Evolutionary conservation across 2,113 vertebrate genomes (phyloP).

Genomic region (Erythrocercus mccallii): DNA sequence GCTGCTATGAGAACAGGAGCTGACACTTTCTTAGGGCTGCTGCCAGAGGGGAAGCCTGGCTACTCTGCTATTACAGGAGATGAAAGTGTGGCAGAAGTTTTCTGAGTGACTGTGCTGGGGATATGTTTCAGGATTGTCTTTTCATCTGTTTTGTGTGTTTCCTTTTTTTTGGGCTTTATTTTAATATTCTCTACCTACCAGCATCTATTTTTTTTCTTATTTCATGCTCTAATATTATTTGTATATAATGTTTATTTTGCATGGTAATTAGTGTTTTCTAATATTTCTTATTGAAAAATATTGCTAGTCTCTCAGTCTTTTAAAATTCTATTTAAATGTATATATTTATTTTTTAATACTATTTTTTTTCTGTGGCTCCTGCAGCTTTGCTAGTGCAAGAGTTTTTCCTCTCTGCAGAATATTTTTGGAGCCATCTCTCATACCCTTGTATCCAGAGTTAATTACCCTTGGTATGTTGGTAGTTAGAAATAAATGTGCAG

Average conservation of each 20-base stretch:
- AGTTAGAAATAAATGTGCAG: background rate
- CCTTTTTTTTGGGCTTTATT: background rate
- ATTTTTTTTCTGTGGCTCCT: background rate
- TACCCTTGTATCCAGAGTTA: accelerated
- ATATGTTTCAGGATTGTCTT: background rate
- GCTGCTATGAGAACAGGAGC: background rate
- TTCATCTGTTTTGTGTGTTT: accelerated
- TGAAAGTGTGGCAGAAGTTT: accelerated
- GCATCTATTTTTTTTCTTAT: background rate
- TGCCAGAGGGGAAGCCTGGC: accelerated
- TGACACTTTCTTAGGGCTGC: background rate
- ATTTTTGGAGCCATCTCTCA: background rate
- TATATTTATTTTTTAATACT: background rate
- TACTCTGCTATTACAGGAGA: accelerated
- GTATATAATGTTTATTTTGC: background rate
- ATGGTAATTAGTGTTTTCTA: background rate
- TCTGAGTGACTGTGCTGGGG: accelerated
- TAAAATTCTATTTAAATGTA: accelerated
- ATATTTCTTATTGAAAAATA: background rate
- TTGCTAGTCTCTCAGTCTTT: background rate
- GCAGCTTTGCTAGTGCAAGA: background rate
- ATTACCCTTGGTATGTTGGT: background rate
- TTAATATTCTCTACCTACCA: background rate
- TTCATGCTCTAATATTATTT: background rate
- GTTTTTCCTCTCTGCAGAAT: background rate